Evolutionary conservation across 2,888 invertebrate species (phyloP).

Genomic region (Lamellibrachia columna): DNA sequence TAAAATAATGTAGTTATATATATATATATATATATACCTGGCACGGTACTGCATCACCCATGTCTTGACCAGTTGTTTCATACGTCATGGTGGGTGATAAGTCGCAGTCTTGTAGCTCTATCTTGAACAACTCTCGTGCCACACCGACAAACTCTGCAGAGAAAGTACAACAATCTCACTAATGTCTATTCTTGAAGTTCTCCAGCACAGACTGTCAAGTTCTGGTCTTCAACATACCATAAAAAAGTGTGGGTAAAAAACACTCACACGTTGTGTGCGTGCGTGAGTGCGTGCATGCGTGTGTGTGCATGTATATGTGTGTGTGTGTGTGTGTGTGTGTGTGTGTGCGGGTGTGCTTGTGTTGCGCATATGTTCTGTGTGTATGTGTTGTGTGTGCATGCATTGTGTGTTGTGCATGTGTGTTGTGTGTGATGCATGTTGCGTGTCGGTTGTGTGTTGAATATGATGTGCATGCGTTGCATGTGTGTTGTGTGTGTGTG

Average conservation of each 20-base stretch:
- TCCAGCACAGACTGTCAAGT: too few species aligned
- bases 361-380: neutral
- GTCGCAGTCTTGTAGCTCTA: constrained; percentile 48
- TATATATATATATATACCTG: too few species aligned
- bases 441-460: neutral
- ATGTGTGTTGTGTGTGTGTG: neutral
- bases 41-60: neutral
- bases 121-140: constrained; percentile 50
- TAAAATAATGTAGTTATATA: neutral
- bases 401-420: neutral
- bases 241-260: too few species aligned
- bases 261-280: too few species aligned
- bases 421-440: neutral
- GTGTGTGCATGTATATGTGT: neutral
- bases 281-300: neutral
- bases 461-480: neutral
- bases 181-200: neutral
- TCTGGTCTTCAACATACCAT: too few species aligned
- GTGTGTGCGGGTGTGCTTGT: neutral
- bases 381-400: neutral
- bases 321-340: neutral
- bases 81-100: constrained; percentile 32
- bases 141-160: constrained; percentile 54
- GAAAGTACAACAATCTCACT: neutral
- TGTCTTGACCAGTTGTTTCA: neutral